Conservation (phyloP, 2,888 invertebrate genomes). For the Ametastegia equiseti region DNA sequence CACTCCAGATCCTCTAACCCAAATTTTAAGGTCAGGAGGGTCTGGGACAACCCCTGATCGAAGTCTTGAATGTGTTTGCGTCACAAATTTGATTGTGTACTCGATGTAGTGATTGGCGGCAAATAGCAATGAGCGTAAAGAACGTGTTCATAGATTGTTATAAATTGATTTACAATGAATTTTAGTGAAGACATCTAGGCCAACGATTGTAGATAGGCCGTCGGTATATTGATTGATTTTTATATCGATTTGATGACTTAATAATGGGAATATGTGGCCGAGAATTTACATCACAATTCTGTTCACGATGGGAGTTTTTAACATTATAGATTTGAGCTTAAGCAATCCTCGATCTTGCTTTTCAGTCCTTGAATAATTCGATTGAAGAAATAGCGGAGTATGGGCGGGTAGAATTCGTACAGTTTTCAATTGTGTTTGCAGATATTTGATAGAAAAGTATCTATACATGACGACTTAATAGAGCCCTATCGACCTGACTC, state of each 20-base stretch:
- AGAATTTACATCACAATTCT: neutral
- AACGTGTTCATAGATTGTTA: slow-evolving; percentile 56
- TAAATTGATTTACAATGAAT: slow-evolving; percentile 67
- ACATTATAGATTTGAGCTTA: neutral
- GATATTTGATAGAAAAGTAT: neutral
- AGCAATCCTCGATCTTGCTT: neutral
- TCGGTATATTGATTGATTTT: slow-evolving; percentile 16
- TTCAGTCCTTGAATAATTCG: neutral
- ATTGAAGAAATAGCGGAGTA: neutral
- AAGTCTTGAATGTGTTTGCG: neutral
- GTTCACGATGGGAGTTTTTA: neutral
- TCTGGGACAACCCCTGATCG: neutral
- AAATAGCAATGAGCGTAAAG: slow-evolving; percentile 19
- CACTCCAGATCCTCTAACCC: neutral
- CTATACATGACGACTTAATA: neutral
- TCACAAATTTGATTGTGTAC: slow-evolving; percentile 20
- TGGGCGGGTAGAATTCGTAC: neutral
- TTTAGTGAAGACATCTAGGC: slow-evolving; percentile 62
- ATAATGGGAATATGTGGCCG: slow-evolving; percentile 6
- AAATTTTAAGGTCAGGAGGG: neutral
- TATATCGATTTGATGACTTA: slow-evolving; percentile 2
- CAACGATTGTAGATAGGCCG: slow-evolving; percentile 50
- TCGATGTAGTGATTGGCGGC: slow-evolving; percentile 37
- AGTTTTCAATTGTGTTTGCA: neutral
- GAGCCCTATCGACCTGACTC: neutral